Evolutionary conservation across 2,888 invertebrate species (phyloP), one percentile per base, ranked within the genome.

Genomic region (Caenorhabditis auriculariae): DNA sequence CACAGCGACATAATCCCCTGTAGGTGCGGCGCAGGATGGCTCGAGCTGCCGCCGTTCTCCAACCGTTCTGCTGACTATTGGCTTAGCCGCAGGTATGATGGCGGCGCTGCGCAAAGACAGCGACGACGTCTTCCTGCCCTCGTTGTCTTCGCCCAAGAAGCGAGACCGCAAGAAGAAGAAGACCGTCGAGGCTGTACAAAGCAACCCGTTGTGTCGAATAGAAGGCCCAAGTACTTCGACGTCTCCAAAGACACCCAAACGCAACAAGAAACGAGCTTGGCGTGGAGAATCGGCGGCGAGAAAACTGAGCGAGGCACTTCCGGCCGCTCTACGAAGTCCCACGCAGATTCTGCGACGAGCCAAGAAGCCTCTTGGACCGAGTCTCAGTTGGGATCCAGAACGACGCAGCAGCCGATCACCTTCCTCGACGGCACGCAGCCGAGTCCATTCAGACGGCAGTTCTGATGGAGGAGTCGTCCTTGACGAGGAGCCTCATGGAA

Each of bases 331-430:
- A 19, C 47, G 72, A 35, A 64, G 60, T 55, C 74, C 74, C 5
- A 67, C 68, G 15, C 62, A 64, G 37, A 66, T 72, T 39, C 51
- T 74, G 38, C 52, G 62, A 51, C 38, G 68, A 32, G 46, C 54
- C 21, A 76, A 73, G 55, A 76, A 77, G 44, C 68, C 69, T 32
- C 56, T 78, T 26, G 75, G 78, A 15, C 78, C 78, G 24, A 65
- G 66, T 41, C 60, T 78, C n/a, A 75, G 74, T 37, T 78, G 78
- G 77, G 78, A 78, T 56, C 77, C 76, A 9, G 75, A 76, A 47
- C 74, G 71, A 35, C 53, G 75, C 55, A n/a, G n/a, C n/a, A 61
- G 58, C 35, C 41, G 64, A 15, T 54, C 54, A 19, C 57, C 62
- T 19, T 62, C 60, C 7, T 43, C 38, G 27, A 41, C 28, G 29